These are phyloP conservation scores for Choloepus didactylus DNA, from an alignment of 2,797 vertebrate species.

Conservation along the genomic window DNA sequence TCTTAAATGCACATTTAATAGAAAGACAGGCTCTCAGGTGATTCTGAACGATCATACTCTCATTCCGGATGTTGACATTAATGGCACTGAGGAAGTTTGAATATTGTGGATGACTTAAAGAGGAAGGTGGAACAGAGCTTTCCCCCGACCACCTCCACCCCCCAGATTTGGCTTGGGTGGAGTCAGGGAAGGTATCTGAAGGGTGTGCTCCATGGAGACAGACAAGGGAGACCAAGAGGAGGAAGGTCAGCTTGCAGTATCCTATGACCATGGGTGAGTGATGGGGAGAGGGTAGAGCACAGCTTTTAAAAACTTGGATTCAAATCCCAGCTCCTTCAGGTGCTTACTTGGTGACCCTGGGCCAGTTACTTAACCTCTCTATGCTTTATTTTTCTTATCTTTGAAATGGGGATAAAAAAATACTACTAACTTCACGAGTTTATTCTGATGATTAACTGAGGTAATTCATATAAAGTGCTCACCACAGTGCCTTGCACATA, in stretches of 20 bases:
- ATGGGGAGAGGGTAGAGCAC: too few relatives aligned
- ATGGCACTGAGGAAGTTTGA: background rate
- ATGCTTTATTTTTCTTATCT: background rate
- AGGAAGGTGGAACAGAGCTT: background rate
- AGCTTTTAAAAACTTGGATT: background rate
- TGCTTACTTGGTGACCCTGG: background rate
- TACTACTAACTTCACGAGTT: background rate
- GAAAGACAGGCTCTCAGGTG: background rate
- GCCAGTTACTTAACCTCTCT: background rate
- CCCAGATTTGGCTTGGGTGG: background rate
- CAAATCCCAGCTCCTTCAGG: background rate
- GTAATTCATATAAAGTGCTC: background rate
- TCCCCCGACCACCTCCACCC: background rate
- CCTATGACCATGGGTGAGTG: background rate
- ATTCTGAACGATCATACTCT: conserved; percentile 5
- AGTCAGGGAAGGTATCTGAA: background rate
- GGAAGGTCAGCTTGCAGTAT: background rate
- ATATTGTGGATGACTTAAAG: background rate
- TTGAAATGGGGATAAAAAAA: background rate
- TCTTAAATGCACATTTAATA: background rate
- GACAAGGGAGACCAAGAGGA: background rate
- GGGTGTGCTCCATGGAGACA: background rate
- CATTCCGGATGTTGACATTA: background rate
- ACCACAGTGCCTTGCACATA: background rate
- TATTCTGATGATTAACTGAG: conserved; percentile 5